Evolutionary conservation across 2,113 vertebrate genomes (phyloP), one percentile per base, ranked within the genome.

Genomic region (Recurvirostra avosetta): DNA sequence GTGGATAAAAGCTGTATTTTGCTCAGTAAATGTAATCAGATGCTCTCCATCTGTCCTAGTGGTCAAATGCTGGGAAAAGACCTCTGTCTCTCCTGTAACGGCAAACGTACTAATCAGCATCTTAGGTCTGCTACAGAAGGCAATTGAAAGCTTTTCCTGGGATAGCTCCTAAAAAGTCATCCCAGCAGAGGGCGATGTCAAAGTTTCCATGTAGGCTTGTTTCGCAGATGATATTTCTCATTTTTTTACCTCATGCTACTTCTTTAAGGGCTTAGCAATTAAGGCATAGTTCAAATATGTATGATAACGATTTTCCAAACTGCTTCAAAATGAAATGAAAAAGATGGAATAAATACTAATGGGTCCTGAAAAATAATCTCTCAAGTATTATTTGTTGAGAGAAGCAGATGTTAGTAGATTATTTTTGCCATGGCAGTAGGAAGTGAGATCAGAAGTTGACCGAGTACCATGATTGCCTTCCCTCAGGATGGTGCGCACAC

Each of bases 121-220:
- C 22, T 41, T 38, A 2, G 1, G 4, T 30, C 59, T 41, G 38
- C 27, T 50, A 2, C 16, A 3, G 55, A 20, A 27, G 55, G 53
- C 52, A 38, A 25, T 8, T 10, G 9, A 17, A 58, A 79, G 40
- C 45, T 58, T 59, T 63, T 85, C 34, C 70, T 20, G 52, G 71
- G 47, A 4, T 10, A 43, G 4, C 23, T 59, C 34, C 47, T 9
- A 2, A 40, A 14, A 6, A 29, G 13, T 6, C n/a, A 36, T n/a
- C 75, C 88, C 94, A 72, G 96, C 68, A 95, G 94, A 92, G 94
- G 91, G 86, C 65, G 12, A 79, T 56, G 61, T 62, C 59, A 22
- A 8, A 23, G 43, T 20, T 71, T 40, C 50, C 12, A 2, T 2
- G 3, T 3, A 36, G 79, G 11, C 49, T 73, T 30, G 15, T 61